A percentile compares a stretch with the other conserved stretches of the same genome.
phyloP scores from a whole-genome alignment of 2,888 invertebrate genomes.

The Hydrotaea cyrtoneurina region DNA sequence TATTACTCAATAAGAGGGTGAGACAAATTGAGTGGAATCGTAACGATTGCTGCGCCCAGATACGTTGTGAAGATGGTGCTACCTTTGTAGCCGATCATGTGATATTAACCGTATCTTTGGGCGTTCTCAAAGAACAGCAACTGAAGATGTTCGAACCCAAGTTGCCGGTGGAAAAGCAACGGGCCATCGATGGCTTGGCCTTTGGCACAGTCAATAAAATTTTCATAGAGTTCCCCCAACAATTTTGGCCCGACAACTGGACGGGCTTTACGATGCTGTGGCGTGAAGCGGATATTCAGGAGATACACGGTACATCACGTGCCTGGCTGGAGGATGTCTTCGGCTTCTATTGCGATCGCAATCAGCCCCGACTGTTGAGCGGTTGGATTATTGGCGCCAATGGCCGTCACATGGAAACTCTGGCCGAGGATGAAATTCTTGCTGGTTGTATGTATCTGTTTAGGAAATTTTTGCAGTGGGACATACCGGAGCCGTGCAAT shows the following conservation, averaged over 20 bases:
- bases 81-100: conserved; percentile 83
- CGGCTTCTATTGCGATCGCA: conserved; percentile 85
- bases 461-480: conserved; percentile 77
- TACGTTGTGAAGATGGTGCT: conserved; percentile 79
- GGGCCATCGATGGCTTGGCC: conserved; percentile 82
- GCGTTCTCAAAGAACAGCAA: conserved; percentile 83
- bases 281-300: conserved; percentile 81
- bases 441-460: conserved; percentile 78
- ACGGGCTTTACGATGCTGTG: conserved; percentile 83
- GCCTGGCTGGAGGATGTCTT: conserved; percentile 86
- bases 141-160: conserved; percentile 81
- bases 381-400: conserved; percentile 87
- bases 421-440: conserved; percentile 82
- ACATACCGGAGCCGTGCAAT: conserved; percentile 75
- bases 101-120: conserved; percentile 84
- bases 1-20: conserved; percentile 74
- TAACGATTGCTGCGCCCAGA: conserved; percentile 72
- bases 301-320: conserved; percentile 75
- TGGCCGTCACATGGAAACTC: conserved; percentile 84
- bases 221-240: conserved; percentile 83
- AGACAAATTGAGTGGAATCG: conserved; percentile 76
- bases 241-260: conserved; percentile 83
- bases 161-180: conserved; percentile 81
- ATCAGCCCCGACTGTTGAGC: conserved; percentile 84
- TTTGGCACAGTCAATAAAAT: conserved; percentile 85